Percentiles rank a stretch among this genome's conserved stretches.
Conservation (phyloP, 2,888 invertebrate species). For the Dryobota labecula region DNA sequence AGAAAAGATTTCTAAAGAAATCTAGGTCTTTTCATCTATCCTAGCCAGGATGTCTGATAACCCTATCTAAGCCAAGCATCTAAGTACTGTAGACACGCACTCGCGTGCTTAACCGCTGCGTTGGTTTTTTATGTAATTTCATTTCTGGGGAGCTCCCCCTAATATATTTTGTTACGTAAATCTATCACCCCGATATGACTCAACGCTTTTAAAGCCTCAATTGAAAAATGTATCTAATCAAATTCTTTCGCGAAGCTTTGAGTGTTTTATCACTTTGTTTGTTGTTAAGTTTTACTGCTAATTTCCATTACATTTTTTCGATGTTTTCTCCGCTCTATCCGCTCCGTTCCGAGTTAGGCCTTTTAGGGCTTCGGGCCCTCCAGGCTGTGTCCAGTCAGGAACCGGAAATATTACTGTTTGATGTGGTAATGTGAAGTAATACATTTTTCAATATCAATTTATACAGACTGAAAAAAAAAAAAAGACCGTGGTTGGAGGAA, state of each 20-base stretch:
- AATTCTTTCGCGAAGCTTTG: conserved; percentile 37
- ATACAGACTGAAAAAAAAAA: too few relatives aligned
- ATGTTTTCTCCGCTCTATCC: not conserved
- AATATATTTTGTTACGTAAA: conserved; percentile 61
- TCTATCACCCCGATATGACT: conserved; percentile 57
- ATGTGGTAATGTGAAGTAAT: not conserved
- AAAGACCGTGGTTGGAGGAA: too few relatives aligned
- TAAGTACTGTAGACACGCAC: conserved; percentile 60
- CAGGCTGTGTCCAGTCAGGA: not conserved
- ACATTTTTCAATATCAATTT: not conserved
- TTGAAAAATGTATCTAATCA: conserved; percentile 47
- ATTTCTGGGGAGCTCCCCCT: conserved; percentile 61
- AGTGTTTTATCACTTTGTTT: conserved; percentile 2
- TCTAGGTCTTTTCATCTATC: conserved; percentile 18
- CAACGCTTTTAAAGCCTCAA: conserved; percentile 37
- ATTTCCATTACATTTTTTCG: not conserved
- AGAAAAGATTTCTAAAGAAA: conserved; percentile 16
- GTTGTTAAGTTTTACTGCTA: conserved; percentile 2
- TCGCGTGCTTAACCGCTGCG: conserved; percentile 55
- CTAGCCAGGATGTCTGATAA: conserved; percentile 35
- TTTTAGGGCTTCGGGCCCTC: not conserved
- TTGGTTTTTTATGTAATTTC: conserved; percentile 50
- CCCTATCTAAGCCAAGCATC: conserved; percentile 44
- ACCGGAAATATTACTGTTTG: not conserved
- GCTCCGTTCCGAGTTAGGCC: not conserved